Conservation (phyloP, 2,113 vertebrate genomes). For the Sclerurus mexicanus region DNA sequence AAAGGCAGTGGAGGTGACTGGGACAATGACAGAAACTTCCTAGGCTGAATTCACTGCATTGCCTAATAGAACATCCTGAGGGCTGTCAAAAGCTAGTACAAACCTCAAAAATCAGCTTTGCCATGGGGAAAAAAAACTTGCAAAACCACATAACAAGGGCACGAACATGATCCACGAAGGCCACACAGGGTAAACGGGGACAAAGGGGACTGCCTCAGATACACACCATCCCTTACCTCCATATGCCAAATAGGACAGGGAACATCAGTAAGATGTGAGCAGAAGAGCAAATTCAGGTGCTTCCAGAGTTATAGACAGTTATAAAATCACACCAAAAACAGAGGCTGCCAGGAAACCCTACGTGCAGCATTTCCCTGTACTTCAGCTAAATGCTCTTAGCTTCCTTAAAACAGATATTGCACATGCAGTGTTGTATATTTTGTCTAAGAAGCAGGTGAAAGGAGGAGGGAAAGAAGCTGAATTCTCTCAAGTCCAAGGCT, state of each 20-base stretch:
- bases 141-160: neutral
- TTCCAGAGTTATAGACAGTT: neutral
- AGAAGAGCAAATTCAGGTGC: neutral
- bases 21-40: neutral
- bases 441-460: neutral
- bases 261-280: neutral
- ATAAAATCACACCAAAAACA: neutral
- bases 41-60: neutral
- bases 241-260: neutral
- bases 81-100: neutral
- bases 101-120: neutral
- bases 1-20: neutral
- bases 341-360: neutral
- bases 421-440: neutral
- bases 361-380: neutral
- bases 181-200: neutral
- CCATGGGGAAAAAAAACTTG: neutral
- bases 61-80: neutral
- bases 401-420: neutral
- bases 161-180: neutral
- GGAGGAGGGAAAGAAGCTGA: neutral
- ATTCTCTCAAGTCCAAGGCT: slow-evolving; percentile 34
- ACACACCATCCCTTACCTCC: neutral
- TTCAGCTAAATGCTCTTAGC: neutral
- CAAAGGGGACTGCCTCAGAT: neutral